Percentiles rank a stretch among this genome's conserved stretches.
These are phyloP conservation scores for Bicyclus anynana DNA, from an alignment of 1,140 invertebrate species.

Conservation along the genomic window DNA sequence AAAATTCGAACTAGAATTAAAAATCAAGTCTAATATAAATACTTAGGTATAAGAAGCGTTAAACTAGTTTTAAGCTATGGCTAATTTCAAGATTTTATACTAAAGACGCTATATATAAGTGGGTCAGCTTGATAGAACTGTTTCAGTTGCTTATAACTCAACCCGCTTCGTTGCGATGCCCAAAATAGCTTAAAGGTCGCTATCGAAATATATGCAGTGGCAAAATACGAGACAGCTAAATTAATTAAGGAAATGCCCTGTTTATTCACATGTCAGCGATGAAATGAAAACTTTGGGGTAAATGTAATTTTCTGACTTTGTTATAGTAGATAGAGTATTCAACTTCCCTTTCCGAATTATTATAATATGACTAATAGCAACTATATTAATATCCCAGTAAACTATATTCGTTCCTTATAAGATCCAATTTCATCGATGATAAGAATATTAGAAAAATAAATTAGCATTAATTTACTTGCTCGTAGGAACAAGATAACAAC, in stretches of 20 bases:
- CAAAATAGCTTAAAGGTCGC: conserved; percentile 67
- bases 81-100: neutral
- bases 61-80: too few species aligned
- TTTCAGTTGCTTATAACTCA: conserved; percentile 28
- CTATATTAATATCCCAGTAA: too few species aligned
- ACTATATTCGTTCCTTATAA: too few species aligned
- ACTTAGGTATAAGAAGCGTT: too few species aligned
- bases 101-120: conserved; percentile 29
- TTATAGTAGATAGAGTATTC: too few species aligned
- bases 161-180: conserved; percentile 34
- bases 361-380: too few species aligned
- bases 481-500: too few species aligned
- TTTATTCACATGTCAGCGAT: conserved; percentile 17
- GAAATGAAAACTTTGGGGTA: neutral
- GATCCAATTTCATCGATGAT: too few species aligned
- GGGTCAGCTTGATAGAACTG: conserved; percentile 44
- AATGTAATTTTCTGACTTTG: too few species aligned
- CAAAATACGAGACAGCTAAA: conserved; percentile 46
- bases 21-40: too few species aligned
- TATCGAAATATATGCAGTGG: conserved; percentile 42
- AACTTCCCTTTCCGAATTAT: too few species aligned
- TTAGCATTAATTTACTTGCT: too few species aligned
- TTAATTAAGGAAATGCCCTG: conserved; percentile 58
- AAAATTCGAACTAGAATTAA: neutral
- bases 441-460: neutral